A percentile compares a stretch with the other conserved stretches of the same genome.
These are phyloP conservation scores for Hirudo medicinalis DNA, from an alignment of 1,140 invertebrate species.

Conservation along the genomic window DNA sequence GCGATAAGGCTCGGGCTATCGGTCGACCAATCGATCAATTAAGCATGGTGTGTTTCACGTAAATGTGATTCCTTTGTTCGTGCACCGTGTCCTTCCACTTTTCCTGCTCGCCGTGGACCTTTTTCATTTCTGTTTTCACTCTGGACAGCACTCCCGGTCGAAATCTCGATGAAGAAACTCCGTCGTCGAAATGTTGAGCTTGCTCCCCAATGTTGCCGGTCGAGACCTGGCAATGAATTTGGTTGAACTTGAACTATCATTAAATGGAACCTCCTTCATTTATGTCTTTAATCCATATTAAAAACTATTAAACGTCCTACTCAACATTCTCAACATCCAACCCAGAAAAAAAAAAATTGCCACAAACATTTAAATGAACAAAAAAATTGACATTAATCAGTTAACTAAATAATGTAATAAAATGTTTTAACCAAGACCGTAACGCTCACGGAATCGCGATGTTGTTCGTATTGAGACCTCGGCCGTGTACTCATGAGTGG, in stretches of 20 bases:
- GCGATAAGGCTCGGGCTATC: too few species aligned
- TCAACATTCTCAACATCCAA: not conserved
- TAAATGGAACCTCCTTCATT: too few species aligned
- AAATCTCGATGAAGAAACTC: not conserved
- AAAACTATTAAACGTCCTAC: not conserved
- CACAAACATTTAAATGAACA: too few species aligned
- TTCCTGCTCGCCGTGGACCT: constrained; percentile 87
- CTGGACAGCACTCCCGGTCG: constrained; percentile 18
- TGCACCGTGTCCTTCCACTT: constrained; percentile 93
- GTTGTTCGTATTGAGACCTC: not conserved
- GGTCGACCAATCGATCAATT: constrained; percentile 49
- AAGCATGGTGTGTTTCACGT: constrained; percentile 90
- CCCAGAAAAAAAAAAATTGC: not conserved
- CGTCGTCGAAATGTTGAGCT: too few species aligned
- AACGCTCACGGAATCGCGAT: not conserved
- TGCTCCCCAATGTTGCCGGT: too few species aligned
- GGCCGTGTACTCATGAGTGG: constrained; percentile 53
- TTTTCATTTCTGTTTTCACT: constrained; percentile 51
- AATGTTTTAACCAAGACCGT: not conserved
- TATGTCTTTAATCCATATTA: too few species aligned
- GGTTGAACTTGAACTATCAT: too few species aligned
- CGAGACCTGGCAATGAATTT: too few species aligned
- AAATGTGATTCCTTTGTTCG: constrained; percentile 89
- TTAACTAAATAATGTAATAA: too few species aligned
- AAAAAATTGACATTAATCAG: too few species aligned